Evolutionary conservation across 2,888 invertebrate species (phyloP).

Genomic region (Drepana falcataria): DNA sequence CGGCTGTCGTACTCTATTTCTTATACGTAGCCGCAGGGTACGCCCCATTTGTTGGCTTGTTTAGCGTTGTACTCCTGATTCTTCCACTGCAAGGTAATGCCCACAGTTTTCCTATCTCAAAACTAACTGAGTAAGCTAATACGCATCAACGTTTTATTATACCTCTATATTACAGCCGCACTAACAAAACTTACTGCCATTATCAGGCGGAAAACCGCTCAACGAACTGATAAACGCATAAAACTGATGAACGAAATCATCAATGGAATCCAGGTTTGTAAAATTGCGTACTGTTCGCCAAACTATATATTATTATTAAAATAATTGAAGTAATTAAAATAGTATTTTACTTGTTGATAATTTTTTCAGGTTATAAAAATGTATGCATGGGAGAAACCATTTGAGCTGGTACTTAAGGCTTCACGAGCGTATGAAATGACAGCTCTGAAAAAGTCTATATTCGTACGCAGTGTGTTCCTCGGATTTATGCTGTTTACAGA

Average conservation of each 20-base stretch:
- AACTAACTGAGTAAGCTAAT: neutral
- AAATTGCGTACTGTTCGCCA: neutral
- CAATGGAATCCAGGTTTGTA: constrained; percentile 86
- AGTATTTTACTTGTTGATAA: neutral
- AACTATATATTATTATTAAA: neutral
- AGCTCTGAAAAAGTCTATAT: constrained; percentile 77
- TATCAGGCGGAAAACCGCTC: constrained; percentile 79
- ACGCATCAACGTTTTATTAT: neutral
- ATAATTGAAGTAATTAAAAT: neutral
- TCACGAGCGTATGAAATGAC: constrained; percentile 78
- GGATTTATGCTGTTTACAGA: constrained; percentile 87
- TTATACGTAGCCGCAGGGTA: constrained; percentile 52
- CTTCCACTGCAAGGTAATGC: constrained; percentile 71
- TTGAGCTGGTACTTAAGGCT: constrained; percentile 82
- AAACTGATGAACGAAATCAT: constrained; percentile 93
- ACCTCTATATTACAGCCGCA: constrained; percentile 36
- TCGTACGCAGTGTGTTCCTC: constrained; percentile 82
- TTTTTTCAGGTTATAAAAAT: constrained; percentile 89
- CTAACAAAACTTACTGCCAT: constrained; percentile 57
- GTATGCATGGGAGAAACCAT: constrained; percentile 96
- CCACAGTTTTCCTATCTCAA: neutral
- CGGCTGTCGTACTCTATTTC: constrained; percentile 71
- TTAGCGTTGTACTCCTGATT: constrained; percentile 74
- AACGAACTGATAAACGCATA: constrained; percentile 89
- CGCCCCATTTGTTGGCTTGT: constrained; percentile 61